Conservation (phyloP, 30 jellyfish, hydroid and myxozoan species). For the Hydra vulgaris region DNA sequence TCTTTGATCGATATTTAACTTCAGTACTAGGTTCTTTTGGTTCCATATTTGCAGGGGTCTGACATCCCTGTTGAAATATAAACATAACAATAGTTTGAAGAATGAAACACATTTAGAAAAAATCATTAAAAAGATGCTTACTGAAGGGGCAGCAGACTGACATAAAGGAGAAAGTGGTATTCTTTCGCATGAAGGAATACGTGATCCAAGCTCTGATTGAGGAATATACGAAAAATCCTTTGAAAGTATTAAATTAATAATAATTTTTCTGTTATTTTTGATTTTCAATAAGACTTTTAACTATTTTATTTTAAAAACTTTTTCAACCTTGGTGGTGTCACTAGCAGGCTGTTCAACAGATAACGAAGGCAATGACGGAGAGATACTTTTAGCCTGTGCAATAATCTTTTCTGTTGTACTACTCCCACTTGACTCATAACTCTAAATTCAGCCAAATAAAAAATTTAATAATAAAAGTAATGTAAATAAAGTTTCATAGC, state of each 20-base stretch:
- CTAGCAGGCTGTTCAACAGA: not conserved
- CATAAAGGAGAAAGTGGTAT: slow-evolving; percentile 63
- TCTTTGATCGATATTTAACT: slow-evolving; percentile 21
- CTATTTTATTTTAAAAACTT: not conserved
- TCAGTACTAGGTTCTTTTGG: not conserved
- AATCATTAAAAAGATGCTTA: not conserved
- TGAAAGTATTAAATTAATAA: not conserved
- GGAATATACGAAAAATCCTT: slow-evolving; percentile 25
- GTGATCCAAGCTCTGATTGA: slow-evolving; percentile 70
- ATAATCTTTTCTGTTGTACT: slow-evolving; percentile 4
- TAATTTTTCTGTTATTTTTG: too few relatives aligned
- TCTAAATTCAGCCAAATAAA: too few relatives aligned
- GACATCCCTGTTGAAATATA: slow-evolving; percentile 19
- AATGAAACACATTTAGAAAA: not conserved
- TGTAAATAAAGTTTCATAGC: too few relatives aligned
- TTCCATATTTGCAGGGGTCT: slow-evolving; percentile 16
- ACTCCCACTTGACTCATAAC: not conserved
- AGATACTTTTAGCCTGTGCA: not conserved
- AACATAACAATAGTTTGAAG: not conserved
- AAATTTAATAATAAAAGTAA: too few relatives aligned
- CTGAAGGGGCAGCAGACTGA: slow-evolving; percentile 39
- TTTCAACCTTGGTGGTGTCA: not conserved
- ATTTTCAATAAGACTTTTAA: not conserved
- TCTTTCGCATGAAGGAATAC: slow-evolving; percentile 81
- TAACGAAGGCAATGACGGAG: not conserved